phyloP scores from a whole-genome alignment of 2,797 vertebrate genomes.

The Semotilus atromaculatus region DNA sequence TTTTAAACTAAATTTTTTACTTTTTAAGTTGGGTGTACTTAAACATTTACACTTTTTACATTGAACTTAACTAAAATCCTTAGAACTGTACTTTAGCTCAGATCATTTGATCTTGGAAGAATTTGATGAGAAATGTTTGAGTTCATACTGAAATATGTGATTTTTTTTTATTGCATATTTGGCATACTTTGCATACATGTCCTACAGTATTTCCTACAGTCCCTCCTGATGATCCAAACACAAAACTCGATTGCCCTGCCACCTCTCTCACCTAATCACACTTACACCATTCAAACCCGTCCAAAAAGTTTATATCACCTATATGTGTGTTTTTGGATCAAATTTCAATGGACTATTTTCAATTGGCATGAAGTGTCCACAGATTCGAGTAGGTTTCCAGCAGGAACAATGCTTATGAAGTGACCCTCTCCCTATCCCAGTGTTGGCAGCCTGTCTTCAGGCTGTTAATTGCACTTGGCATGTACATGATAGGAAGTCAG shows the following conservation, averaged over 20 bases:
- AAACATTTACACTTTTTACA: no score
- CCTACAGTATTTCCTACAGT: not conserved
- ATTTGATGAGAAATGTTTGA: not conserved
- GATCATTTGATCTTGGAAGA: not conserved
- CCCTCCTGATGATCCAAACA: not conserved
- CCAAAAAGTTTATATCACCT: not conserved
- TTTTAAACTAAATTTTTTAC: no score
- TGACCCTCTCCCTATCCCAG: conserved; percentile 50
- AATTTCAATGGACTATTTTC: conserved; percentile 41
- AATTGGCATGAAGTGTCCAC: conserved; percentile 32
- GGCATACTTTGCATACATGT: no score
- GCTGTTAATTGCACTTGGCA: conserved; percentile 67
- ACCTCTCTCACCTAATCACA: not conserved
- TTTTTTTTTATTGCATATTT: not conserved
- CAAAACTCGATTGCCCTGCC: not conserved
- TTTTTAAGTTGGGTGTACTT: no score
- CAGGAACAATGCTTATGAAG: conserved; percentile 58
- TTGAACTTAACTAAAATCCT: no score
- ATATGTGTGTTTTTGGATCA: conserved; percentile 19
- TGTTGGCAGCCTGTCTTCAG: conserved; percentile 61
- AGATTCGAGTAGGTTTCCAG: conserved; percentile 50
- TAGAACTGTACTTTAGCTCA: not conserved
- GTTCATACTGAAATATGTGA: not conserved
- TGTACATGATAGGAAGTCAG: conserved; percentile 47
- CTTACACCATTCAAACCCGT: not conserved